Evolutionary conservation across 1,140 invertebrate species (phyloP), one percentile per base, ranked within the genome.

Genomic region (Phocides pigmalion): DNA sequence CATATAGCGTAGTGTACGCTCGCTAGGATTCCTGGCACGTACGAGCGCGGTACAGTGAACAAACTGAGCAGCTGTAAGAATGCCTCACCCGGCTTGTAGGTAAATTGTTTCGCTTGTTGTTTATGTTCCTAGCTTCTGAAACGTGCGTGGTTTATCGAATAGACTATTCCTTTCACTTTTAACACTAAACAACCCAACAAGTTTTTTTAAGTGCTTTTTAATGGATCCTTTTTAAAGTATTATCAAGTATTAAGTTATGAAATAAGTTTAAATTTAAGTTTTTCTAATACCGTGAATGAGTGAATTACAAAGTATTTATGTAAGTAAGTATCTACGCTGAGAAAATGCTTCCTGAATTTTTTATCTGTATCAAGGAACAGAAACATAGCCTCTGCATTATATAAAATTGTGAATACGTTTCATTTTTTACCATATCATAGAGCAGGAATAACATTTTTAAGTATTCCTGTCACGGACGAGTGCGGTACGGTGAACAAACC

Each of bases 1-100:
- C 19, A 25, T 47, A 47, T 47, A 47, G 20, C 12, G 19, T 20
- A 25, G n/a, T 4, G 46, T 15, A 47, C 17, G 39, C 9, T 22
- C 12, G n/a, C 46, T 2, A 37, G 42, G 66, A 86, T 86, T 84
- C 83, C 59, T 19, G 53, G 74, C 84, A 87, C 84, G 84, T 87
- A 77, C 61, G 62, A 44, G 51, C 19, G 66, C 76, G 74, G 81
- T 84, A 79, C 84, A 87, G 84, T 80, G 81, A 84, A 84, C 84
- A 82, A 87, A 85, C 81, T 84, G 84, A 85, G 85, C 84, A 85
- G 79, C 74, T 84, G 81, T 87, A 87, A 87, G 82, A 87, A 87
- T 85, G 84, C 76, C 82, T 81, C 78, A 80, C 76, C 64, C 70
- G 63, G 70, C 70, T 80, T 62, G 84, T 87, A 87, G 84, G 84